Evolutionary conservation across 2,888 invertebrate genomes (phyloP), one percentile per base, ranked within the genome.

Genomic region (Plutella xylostella): DNA sequence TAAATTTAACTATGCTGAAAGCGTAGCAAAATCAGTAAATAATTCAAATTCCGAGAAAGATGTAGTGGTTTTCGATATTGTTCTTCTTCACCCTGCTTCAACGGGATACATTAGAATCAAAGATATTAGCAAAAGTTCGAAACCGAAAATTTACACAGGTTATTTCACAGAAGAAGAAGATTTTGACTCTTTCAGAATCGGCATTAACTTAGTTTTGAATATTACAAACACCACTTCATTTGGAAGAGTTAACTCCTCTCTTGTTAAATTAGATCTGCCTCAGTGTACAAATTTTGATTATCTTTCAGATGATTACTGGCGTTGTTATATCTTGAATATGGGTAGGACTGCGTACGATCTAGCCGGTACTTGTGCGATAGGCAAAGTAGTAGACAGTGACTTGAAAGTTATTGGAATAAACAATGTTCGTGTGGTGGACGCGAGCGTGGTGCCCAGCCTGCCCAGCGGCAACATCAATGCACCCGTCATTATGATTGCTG

Each of bases 391-490:
- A 1, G 72, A 73, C 48, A 56, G 59, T n/a, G 56, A 56, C 25
- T 52, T 76, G 18, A 50, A 54, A 38, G 86, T 89, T 0, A 71
- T 85, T 51, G 89, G 89, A 0, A 68, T 88, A 1, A 67, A 70
- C 41, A 71, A 83, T 1, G 60, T 90, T 6, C 68, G 89, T 34
- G 88, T 89, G 4, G 87, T 88, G 3, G 89, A 90, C 51, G 87
- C 88, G 0, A 88, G 88, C 48, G 72, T 89, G 21, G 89, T 89
- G 85, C 89, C 89, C 0, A 70, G 70, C 25, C 85, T 88, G 1
- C 67, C 77, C 0, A 85, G 87, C 3, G 89, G 88, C 0, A 88
- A 89, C 54, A 86, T 85, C 1, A 86, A 88, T 51, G 88, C 88
- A 0, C 86, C 88, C 0, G 70, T 77, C 0, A 82, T 88, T 4